Conservation (phyloP, 2,888 invertebrate genomes). For the Drosophila anceps region DNA sequence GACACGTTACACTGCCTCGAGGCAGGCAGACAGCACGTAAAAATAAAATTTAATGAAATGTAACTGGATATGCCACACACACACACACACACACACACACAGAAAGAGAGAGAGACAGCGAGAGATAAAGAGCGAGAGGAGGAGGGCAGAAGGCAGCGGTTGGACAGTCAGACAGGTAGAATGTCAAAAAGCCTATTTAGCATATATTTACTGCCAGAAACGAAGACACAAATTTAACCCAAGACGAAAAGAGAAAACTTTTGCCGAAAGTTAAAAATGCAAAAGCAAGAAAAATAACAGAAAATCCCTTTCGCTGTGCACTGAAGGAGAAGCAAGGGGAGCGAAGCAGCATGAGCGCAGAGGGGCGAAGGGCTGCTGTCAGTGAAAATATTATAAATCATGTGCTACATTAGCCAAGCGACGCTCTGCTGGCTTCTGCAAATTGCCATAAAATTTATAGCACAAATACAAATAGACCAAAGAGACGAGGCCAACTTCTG, state of each 20-base stretch:
- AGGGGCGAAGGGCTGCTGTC: too few relatives aligned
- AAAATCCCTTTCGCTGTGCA: constrained; percentile 58
- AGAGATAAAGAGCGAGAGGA: not conserved
- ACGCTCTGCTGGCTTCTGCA: constrained; percentile 63
- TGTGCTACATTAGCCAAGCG: constrained; percentile 79
- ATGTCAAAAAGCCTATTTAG: constrained; percentile 82
- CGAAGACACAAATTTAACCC: constrained; percentile 32
- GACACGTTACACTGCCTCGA: constrained; percentile 36
- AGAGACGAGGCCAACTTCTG: not conserved
- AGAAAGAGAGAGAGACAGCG: not conserved
- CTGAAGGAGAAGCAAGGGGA: not conserved
- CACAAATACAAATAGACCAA: constrained; percentile 57
- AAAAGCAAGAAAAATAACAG: constrained; percentile 24
- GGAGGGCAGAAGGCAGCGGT: not conserved
- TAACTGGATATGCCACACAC: constrained; percentile 74
- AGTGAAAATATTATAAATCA: constrained; percentile 79
- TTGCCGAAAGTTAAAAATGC: constrained; percentile 35
- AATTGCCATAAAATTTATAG: constrained; percentile 72
- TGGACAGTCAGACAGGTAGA: constrained; percentile 62
- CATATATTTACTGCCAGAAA: constrained; percentile 74
- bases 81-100: constrained; percentile 38
- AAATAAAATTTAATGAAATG: constrained; percentile 81
- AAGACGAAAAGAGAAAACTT: constrained; percentile 51
- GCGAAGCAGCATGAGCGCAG: too few relatives aligned
- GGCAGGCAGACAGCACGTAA: constrained; percentile 71